Percentiles rank a stretch among this genome's conserved stretches.
Conservation (phyloP, 2,888 invertebrate genomes). For the Coremacera marginata region DNA sequence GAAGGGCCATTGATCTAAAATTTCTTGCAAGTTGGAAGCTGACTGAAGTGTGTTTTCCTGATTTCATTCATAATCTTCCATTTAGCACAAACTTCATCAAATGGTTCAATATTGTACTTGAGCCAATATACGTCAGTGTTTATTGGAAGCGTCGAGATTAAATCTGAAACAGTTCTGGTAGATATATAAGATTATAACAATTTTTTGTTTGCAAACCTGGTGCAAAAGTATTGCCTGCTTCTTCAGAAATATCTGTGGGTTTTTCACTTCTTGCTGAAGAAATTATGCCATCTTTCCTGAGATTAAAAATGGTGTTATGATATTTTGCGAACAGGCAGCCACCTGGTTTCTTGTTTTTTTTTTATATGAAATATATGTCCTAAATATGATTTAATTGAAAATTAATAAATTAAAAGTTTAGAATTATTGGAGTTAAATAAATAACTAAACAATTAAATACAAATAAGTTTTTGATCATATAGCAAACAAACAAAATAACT, state of each 20-base stretch:
- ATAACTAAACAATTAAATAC: too few species aligned
- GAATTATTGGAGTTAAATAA: too few species aligned
- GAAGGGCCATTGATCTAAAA: neutral
- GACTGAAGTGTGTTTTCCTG: neutral
- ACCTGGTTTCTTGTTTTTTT: neutral
- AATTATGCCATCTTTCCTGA: slow-evolving; percentile 14
- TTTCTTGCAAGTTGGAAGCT: neutral
- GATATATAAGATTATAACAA: too few species aligned
- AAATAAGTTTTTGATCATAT: too few species aligned
- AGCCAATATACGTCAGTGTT: neutral
- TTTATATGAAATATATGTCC: neutral
- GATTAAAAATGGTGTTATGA: slow-evolving; percentile 3
- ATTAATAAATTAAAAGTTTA: too few species aligned
- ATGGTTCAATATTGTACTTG: neutral
- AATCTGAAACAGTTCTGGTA: too few species aligned
- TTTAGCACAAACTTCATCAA: neutral
- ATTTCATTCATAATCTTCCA: neutral
- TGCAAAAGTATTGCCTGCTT: too few species aligned
- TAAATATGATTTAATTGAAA: neutral
- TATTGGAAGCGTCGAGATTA: too few species aligned
- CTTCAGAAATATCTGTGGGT: too few species aligned
- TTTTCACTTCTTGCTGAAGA: too few species aligned
- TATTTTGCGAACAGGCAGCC: neutral
- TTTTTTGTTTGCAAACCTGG: neutral
- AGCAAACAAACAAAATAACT: too few species aligned